Evolutionary conservation across 2,888 invertebrate genomes (phyloP).

Genomic region (Drosophila mettleri): DNA sequence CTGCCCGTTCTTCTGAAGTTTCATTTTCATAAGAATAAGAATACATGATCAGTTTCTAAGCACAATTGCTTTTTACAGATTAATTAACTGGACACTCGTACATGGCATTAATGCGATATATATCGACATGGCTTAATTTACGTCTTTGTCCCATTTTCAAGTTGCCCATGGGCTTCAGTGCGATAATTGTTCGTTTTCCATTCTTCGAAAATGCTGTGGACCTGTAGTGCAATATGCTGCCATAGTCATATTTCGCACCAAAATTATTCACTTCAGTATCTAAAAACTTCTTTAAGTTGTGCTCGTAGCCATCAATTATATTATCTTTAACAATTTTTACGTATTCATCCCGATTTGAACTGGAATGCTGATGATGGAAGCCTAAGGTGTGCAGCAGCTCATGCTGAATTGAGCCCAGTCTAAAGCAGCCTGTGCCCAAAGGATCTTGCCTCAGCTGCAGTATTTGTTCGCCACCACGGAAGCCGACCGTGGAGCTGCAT

Average conservation of each 20-base stretch:
- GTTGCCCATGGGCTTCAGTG: slow-evolving; percentile 74
- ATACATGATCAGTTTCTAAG: no score
- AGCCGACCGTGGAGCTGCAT: slow-evolving; percentile 91
- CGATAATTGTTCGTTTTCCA: slow-evolving; percentile 88
- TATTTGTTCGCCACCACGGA: slow-evolving; percentile 83
- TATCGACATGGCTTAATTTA: slow-evolving; percentile 51
- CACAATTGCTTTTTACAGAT: no score
- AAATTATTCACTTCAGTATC: slow-evolving; percentile 87
- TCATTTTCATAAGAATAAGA: no score
- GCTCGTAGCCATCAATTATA: slow-evolving; percentile 86
- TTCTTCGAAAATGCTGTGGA: slow-evolving; percentile 90
- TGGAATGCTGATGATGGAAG: slow-evolving; percentile 93
- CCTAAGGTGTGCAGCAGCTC: slow-evolving; percentile 91
- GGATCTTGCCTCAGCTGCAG: no score
- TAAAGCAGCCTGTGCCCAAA: slow-evolving; percentile 80
- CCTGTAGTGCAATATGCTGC: slow-evolving; percentile 92
- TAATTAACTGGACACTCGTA: slow-evolving; percentile 66
- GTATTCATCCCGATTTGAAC: slow-evolving; percentile 89
- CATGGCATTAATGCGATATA: slow-evolving; percentile 68
- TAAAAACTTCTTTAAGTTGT: slow-evolving; percentile 90
- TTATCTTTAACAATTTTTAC: slow-evolving; percentile 86
- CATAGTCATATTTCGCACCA: slow-evolving; percentile 90
- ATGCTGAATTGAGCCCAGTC: slow-evolving; percentile 88
- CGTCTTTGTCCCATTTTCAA: slow-evolving; percentile 64
- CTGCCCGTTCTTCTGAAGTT: no score